These are phyloP conservation scores for Donacobius atricapilla DNA, from an alignment of 2,113 vertebrate species.

Conservation along the genomic window DNA sequence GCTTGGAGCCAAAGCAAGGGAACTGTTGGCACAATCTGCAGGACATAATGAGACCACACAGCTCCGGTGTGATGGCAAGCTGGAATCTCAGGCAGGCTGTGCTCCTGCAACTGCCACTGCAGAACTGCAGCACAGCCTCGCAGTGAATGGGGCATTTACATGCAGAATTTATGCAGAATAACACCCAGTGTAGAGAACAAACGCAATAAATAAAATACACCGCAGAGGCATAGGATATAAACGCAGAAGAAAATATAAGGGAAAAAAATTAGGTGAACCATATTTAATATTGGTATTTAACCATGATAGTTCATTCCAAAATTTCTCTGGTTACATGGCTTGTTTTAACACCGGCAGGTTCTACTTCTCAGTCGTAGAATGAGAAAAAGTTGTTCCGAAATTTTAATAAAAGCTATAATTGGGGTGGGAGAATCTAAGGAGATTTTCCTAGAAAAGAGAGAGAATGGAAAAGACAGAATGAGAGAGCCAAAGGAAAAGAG, in stretches of 20 bases:
- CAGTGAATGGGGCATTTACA: accelerated
- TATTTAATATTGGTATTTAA: background rate
- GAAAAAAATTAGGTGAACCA: background rate
- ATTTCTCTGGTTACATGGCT: background rate
- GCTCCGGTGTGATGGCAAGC: background rate
- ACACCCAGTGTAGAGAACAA: background rate
- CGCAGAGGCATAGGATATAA: background rate
- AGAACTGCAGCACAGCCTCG: background rate
- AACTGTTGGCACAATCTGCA: background rate
- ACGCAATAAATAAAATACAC: background rate
- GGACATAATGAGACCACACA: background rate
- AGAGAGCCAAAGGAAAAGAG: background rate
- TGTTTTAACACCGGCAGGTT: background rate
- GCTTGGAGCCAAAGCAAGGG: background rate
- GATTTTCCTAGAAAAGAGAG: background rate
- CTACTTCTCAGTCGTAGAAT: background rate
- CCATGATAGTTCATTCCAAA: background rate
- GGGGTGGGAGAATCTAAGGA: background rate
- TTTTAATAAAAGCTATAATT: background rate
- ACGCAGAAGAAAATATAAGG: background rate
- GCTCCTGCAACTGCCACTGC: background rate
- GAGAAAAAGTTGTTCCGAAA: background rate
- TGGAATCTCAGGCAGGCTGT: background rate
- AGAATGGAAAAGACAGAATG: background rate
- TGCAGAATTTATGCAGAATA: background rate